Conservation (phyloP, 2,888 invertebrate genomes). For the Aporophyla lueneburgensis region DNA sequence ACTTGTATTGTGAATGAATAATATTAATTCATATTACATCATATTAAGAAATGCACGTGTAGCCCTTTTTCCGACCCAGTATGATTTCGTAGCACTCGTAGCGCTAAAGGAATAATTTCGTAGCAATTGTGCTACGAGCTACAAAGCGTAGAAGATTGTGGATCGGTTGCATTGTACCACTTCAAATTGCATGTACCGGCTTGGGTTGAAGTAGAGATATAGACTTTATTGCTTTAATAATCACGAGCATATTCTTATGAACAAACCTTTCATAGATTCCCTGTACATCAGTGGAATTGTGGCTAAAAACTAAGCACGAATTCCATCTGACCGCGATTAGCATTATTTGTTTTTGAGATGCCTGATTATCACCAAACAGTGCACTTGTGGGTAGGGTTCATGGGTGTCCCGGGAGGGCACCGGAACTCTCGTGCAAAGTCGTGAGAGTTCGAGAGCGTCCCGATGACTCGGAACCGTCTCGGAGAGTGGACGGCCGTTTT, state of each 20-base stretch:
- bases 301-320: not conserved
- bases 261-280: not conserved
- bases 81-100: not conserved
- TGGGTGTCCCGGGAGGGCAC: conserved; percentile 93
- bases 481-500: conserved; percentile 96
- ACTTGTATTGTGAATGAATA: not conserved
- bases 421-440: conserved; percentile 94
- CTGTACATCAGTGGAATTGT: not conserved
- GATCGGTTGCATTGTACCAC: not conserved
- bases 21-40: too few species aligned
- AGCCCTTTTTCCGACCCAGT: not conserved
- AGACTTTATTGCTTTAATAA: too few species aligned
- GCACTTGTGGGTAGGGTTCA: conserved; percentile 95
- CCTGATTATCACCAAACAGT: conserved; percentile 92
- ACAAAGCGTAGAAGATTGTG: not conserved
- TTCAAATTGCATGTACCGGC: too few species aligned
- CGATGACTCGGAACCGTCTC: conserved; percentile 95
- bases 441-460: conserved; percentile 94
- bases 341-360: not conserved
- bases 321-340: too few species aligned
- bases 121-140: not conserved
- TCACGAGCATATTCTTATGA: conserved; percentile 6
- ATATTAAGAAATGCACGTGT: not conserved
- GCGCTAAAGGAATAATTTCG: not conserved
- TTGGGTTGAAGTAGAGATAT: not conserved